Evolutionary conservation across 2,113 vertebrate species (phyloP), one percentile per base, ranked within the genome.

Genomic region (Oncorhynchus gorbuscha): DNA sequence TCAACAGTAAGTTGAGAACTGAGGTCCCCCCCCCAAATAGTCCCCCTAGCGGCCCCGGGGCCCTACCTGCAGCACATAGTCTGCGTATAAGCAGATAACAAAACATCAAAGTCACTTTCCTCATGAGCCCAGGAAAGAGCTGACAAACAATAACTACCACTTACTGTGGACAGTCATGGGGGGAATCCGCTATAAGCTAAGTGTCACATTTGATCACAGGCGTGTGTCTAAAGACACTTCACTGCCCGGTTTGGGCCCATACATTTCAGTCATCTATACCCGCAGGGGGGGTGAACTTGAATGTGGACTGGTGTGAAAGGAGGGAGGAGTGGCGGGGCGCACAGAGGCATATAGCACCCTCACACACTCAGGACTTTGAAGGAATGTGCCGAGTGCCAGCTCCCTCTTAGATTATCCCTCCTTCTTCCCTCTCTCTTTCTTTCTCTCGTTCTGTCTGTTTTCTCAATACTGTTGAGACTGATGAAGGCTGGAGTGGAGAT

Each of bases 401-500:
- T 4, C 55, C n/a, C n/a, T n/a, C 59, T 62, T n/a, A 22, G 59
- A 62, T 62, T 58, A 58, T 69, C 73, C 67, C 69, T 72, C 58
- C 39, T 45, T 62, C 32, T 48, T 69, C 51, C 61, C n/a, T 16
- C 1, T 64, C 81, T 2, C 39, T 18, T 82, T 49, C 3, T 76
- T 73, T 76, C 26, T 75, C 24, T 26, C 69, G 75, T 75, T 77
- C 76, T 51, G 35, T 76, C 76, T 35, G 26, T 74, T 79, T 82
- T 76, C 69, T 65, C 74, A 62, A 16, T 79, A 84, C 59, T 62
- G 12, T 6, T 5, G 4, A 83, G 78, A 89, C 88, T 77, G 81
- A 86, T 67, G 62, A 16, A 69, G 51, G 64, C 72, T 4, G 45
- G 72, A 22, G 62, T 64, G 78, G 81, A 71, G 78, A 35, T 81